These are phyloP conservation scores for Festucalex cinctus DNA, from an alignment of 2,113 vertebrate genomes.

Conservation along the genomic window DNA sequence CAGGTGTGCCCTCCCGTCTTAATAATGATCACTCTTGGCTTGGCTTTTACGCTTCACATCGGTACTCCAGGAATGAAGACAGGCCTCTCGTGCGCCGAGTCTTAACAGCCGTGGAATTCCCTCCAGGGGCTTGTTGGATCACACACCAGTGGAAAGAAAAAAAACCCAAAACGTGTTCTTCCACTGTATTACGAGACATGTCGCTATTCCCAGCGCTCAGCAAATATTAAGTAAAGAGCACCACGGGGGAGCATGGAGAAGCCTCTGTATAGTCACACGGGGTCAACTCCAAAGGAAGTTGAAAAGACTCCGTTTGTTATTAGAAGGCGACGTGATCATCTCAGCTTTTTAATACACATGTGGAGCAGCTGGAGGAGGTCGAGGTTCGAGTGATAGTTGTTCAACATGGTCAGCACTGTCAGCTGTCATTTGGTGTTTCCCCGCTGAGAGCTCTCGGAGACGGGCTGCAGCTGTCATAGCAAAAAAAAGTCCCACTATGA, in stretches of 20 bases:
- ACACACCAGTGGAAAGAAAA: background rate
- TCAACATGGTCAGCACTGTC: conserved; percentile 16
- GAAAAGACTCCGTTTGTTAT: background rate
- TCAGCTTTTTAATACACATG: conserved; percentile 14
- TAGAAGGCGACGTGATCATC: background rate
- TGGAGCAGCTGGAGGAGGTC: conserved; percentile 16
- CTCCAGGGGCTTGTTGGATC: background rate
- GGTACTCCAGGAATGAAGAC: background rate
- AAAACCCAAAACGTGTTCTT: background rate
- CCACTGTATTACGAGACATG: background rate
- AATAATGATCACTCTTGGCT: background rate
- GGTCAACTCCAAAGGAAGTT: conserved; percentile 9
- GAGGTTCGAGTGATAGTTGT: background rate
- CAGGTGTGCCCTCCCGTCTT: background rate
- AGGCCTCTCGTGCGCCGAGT: background rate
- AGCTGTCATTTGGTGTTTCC: conserved; percentile 51
- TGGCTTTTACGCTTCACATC: background rate
- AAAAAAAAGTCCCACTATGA: conserved; percentile 16
- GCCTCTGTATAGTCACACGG: background rate
- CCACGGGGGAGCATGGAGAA: background rate
- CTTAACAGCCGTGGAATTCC: background rate
- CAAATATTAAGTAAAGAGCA: background rate
- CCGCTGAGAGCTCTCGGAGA: conserved; percentile 34
- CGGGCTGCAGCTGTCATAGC: conserved; percentile 37
- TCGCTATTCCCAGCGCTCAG: background rate